Percentiles rank a stretch among this genome's conserved stretches.
phyloP scores from a whole-genome alignment of 2,888 invertebrate species.

The Listrodromus nycthemerus region DNA sequence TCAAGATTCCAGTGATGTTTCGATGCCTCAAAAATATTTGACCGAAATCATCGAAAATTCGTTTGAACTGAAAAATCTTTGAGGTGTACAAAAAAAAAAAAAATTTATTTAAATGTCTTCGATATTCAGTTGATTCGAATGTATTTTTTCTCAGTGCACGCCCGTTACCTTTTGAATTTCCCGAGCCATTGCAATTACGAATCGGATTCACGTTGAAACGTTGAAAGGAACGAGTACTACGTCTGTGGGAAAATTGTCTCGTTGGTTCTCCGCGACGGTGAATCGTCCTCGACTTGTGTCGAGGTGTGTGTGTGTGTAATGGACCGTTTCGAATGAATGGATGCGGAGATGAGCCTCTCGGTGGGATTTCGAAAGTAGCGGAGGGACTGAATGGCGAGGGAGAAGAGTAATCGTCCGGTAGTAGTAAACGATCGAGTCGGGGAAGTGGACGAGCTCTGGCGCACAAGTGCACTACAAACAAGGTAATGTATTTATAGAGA shows the following conservation, averaged over 20 bases:
- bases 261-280: not conserved
- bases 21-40: too few relatives aligned
- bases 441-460: conserved; percentile 74
- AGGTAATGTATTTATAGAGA: conserved; percentile 83
- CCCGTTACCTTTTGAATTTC: not conserved
- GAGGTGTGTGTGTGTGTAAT: conserved; percentile 15
- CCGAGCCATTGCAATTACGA: not conserved
- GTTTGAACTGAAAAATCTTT: too few relatives aligned
- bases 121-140: too few relatives aligned
- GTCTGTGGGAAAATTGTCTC: conserved; percentile 34
- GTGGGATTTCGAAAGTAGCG: conserved; percentile 46
- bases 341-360: conserved; percentile 51
- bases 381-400: conserved; percentile 15
- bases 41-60: too few relatives aligned
- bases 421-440: conserved; percentile 50
- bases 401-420: conserved; percentile 19
- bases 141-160: not conserved
- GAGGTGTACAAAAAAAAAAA: too few relatives aligned
- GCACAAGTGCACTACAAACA: conserved; percentile 83
- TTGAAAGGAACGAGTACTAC: too few relatives aligned
- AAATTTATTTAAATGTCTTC: too few relatives aligned
- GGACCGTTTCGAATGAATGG: conserved; percentile 45
- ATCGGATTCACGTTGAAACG: not conserved
- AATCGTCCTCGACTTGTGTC: too few relatives aligned
- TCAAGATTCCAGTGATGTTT: too few relatives aligned